Evolutionary conservation across 64 coral and sea anemone genomes (phyloP), one percentile per base, ranked within the genome.

Genomic region (Montipora capricornis): DNA sequence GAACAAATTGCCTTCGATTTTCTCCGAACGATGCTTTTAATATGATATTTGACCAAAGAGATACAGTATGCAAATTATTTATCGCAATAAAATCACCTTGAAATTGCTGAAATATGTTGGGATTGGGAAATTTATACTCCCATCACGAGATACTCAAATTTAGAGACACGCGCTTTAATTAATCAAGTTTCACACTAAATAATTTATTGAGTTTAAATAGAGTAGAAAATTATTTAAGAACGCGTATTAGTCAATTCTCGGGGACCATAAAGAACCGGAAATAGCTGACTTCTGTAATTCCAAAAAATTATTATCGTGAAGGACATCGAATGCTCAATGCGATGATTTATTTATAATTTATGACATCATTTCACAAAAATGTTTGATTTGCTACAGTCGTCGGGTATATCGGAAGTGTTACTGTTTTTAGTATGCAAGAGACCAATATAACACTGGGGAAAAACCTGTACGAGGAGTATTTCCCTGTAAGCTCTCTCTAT

Each of bases 161-260:
- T 83, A 19, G 29, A 13, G 49, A 16, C 5, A 14, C 16, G 45
- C 66, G 29, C 11, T 19, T 37, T 37, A 37, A 37, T 37, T 8
- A 17, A 84, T 84, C 60, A 67, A 68, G 44, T 47, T 47, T 84
- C 6, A 47, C 58, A 24, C 15, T 9, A 0, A 13, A 69, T 73
- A 71, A 86, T 71, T 86, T 86, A 70, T 70, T 86, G 3, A 86
- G 10, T 37, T 37, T 37, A 37, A 37, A 37, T 37, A 37, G 37
- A 37, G 37, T 37, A 37, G 1, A 37, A 37, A 37, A 37, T 37
- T 37, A 37, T 37, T 37, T 37, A 37, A 37, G 37, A 37, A 37
- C 37, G 37, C 2, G 37, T 37, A 37, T 37, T 37, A 37, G 11
- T 64, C 61, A 82, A 29, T 37, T 60, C 13, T 37, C 37, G 0